These are phyloP conservation scores for Arrhamphus sclerolepis DNA, from an alignment of 2,797 vertebrate genomes.

Conservation along the genomic window DNA sequence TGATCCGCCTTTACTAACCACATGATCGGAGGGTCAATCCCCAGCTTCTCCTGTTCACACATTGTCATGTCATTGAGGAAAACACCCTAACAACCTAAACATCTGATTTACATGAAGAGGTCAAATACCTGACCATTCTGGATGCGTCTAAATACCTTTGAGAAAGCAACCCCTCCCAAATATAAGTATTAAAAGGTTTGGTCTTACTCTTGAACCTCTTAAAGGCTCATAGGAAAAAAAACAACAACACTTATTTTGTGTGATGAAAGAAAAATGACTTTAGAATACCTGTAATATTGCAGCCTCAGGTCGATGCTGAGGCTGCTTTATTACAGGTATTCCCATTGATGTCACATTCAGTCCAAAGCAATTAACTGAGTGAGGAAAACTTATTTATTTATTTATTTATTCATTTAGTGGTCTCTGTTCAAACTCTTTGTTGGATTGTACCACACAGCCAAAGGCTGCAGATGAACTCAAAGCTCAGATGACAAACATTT, in stretches of 20 bases:
- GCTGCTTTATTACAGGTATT: too few species aligned
- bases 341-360: not conserved
- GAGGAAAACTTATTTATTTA: too few species aligned
- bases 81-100: conserved; percentile 4
- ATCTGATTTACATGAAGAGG: conserved; percentile 6
- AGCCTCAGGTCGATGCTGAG: too few species aligned
- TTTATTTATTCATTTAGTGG: too few species aligned
- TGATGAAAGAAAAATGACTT: too few species aligned
- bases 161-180: not conserved
- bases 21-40: not conserved
- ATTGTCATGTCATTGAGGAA: not conserved
- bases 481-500: conserved; percentile 6
- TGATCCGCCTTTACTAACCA: not conserved
- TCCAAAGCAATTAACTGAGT: too few species aligned
- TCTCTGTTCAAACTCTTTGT: too few species aligned
- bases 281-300: too few species aligned
- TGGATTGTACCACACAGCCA: not conserved
- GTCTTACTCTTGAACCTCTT: too few species aligned
- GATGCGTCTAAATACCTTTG: not conserved
- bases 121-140: not conserved
- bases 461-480: not conserved
- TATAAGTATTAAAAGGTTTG: not conserved
- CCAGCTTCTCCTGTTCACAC: not conserved
- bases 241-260: too few species aligned
- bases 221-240: too few species aligned